Evolutionary conservation across 2,113 vertebrate species (phyloP).

Genomic region (Campylomormyrus numenius): DNA sequence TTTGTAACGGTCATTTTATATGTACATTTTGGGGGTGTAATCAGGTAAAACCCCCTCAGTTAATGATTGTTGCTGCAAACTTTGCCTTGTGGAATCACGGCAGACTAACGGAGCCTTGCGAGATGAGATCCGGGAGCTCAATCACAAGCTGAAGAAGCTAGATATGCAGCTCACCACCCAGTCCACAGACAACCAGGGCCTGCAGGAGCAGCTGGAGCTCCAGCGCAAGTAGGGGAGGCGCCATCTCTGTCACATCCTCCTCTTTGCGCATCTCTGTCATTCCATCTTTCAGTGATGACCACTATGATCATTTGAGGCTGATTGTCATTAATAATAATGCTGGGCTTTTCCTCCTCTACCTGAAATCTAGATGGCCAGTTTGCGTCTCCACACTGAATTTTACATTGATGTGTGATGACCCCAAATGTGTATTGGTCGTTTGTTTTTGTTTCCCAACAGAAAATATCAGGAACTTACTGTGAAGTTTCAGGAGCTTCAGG

Average conservation of each 20-base stretch:
- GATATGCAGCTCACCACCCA: slow-evolving; percentile 70
- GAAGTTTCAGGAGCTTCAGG: slow-evolving; percentile 72
- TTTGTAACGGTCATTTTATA: background rate
- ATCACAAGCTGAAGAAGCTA: slow-evolving; percentile 75
- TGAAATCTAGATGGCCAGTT: background rate
- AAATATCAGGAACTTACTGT: slow-evolving; percentile 78
- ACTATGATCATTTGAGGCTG: background rate
- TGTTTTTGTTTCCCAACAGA: slow-evolving; percentile 46
- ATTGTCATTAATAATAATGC: background rate
- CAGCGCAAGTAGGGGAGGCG: slow-evolving; percentile 65
- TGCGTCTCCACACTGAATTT: background rate
- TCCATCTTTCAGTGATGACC: background rate
- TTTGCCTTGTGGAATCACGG: slow-evolving; percentile 14
- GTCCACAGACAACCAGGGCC: slow-evolving; percentile 73
- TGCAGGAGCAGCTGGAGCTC: slow-evolving; percentile 77
- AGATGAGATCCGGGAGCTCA: slow-evolving; percentile 76
- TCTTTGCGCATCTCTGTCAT: background rate
- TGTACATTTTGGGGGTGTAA: background rate
- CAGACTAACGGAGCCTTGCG: slow-evolving; percentile 67
- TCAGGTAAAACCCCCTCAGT: background rate
- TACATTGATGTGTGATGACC: background rate
- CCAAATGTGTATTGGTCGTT: too few relatives aligned
- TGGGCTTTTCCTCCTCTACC: background rate
- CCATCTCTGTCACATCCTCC: background rate
- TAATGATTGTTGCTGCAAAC: background rate